phyloP scores from a whole-genome alignment of 2,113 vertebrate genomes.

The Chroicocephalus ridibundus region DNA sequence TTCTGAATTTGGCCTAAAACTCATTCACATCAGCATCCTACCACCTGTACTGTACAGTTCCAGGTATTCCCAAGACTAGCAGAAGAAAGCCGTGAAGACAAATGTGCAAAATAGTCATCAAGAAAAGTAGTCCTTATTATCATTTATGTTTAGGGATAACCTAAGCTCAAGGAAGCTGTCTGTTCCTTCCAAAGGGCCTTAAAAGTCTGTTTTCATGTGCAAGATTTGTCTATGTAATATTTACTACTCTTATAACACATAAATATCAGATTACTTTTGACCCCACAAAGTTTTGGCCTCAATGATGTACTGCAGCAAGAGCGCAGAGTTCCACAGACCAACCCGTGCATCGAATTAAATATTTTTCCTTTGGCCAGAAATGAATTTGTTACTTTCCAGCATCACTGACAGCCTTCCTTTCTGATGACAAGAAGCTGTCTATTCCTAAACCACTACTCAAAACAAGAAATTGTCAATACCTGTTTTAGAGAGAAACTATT shows the following conservation, averaged over 20 bases:
- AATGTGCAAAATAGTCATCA: not conserved
- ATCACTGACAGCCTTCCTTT: not conserved
- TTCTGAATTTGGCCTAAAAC: not conserved
- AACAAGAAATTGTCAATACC: not conserved
- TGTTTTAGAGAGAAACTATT: not conserved
- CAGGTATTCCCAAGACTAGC: not conserved
- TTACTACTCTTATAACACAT: not conserved
- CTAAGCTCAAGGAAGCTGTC: not conserved
- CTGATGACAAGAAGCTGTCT: not conserved
- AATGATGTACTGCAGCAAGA: not conserved
- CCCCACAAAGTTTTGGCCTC: not conserved
- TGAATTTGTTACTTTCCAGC: not conserved
- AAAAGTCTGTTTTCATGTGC: not conserved
- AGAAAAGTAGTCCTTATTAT: not conserved
- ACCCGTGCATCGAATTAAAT: not conserved
- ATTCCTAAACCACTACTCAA: not conserved
- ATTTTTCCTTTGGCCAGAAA: not conserved
- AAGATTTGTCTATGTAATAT: not conserved
- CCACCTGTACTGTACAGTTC: not conserved
- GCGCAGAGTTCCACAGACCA: not conserved
- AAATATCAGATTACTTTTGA: not conserved
- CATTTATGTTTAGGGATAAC: not conserved
- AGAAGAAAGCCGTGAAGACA: not conserved
- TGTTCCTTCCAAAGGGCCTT: not conserved
- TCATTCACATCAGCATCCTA: not conserved